Conservation (phyloP, 2,888 invertebrate genomes). For the Griposia aprilina region DNA sequence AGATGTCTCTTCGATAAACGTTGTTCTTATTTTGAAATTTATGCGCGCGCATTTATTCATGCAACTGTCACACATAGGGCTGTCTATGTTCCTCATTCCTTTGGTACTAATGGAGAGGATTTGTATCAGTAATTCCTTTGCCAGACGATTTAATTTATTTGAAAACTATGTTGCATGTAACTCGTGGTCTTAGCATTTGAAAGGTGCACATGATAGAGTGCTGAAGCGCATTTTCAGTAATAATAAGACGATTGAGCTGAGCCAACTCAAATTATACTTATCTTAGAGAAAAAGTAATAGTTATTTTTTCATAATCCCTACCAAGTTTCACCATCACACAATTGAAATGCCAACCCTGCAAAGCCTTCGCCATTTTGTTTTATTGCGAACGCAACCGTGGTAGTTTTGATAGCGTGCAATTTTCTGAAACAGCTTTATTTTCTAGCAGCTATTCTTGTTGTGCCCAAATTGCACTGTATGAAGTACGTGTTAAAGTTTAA, state of each 20-base stretch:
- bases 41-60: slow-evolving; percentile 77
- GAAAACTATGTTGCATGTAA: slow-evolving; percentile 34
- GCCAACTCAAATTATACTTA: background rate
- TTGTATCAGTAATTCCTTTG: slow-evolving; percentile 52
- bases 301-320: background rate
- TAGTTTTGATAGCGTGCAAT: slow-evolving; percentile 70
- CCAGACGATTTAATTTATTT: slow-evolving; percentile 48
- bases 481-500: slow-evolving; percentile 66
- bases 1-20: slow-evolving; percentile 71
- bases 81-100: slow-evolving; percentile 62
- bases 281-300: background rate
- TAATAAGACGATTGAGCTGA: background rate
- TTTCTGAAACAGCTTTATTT: slow-evolving; percentile 86
- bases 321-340: slow-evolving; percentile 10
- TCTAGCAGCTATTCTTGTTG: slow-evolving; percentile 73
- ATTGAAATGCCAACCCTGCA: slow-evolving; percentile 62
- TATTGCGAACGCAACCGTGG: slow-evolving; percentile 82
- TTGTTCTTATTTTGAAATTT: slow-evolving; percentile 83
- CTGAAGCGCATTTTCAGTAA: slow-evolving; percentile 24
- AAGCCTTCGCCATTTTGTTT: slow-evolving; percentile 81
- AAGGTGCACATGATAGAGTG: slow-evolving; percentile 22
- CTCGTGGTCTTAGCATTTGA: slow-evolving; percentile 44
- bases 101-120: slow-evolving; percentile 47
- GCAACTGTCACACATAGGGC: slow-evolving; percentile 69
- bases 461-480: slow-evolving; percentile 64